Base-by-base conservation (phyloP, 1,140 invertebrate species). In the Drosophila dunni region DNA sequence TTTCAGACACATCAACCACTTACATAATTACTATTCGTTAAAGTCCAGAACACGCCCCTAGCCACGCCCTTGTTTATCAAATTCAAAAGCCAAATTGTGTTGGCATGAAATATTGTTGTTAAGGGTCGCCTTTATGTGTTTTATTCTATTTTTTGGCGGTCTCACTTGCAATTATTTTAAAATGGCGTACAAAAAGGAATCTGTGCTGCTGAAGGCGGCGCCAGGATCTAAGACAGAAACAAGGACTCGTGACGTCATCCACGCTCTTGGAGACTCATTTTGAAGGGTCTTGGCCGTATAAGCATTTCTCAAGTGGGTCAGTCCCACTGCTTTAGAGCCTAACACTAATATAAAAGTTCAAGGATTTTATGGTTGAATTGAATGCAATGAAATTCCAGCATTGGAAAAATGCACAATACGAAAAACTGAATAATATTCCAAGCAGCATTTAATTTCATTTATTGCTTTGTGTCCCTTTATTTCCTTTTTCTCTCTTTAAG, bases 361-460 rank as follows among this genome's bases (percentile, higher is more conserved):
- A 86, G 82, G 83, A 86, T 88, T 86, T 88, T 74, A 79, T 86
- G 88, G 76, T 86, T 82, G 82, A 86, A 86, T 86, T 88, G 83
- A 86, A 86, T 88, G 68, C 82, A 79, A 83, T 83, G 68, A 74
- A 82, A 82, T 70, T 88, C 70, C 82, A 36, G 42, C 48, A 8
- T 50, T 45, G 38, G 38, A 48, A 33, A 10, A 51, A 60, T 33
- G 24, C 64, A 50, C 17, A 58, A 15, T 24, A n/a, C 67, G 13
- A 50, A 58, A 42, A 57, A 29, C 50, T 13, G 20, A 3, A 74
- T 34, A 17, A 53, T 33, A 44, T 76, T 88, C 57, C 64, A 54
- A 79, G 82, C 71, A 56, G 53, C 44, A 75, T 82, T 79, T 86
- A 86, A 82, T 86, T 88, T 78, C 71, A 51, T 82, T 77, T 79